Percentiles rank a stretch among this genome's conserved stretches.
phyloP scores from a whole-genome alignment of 2,113 vertebrate genomes.

The Ctenodactylus gundi region DNA sequence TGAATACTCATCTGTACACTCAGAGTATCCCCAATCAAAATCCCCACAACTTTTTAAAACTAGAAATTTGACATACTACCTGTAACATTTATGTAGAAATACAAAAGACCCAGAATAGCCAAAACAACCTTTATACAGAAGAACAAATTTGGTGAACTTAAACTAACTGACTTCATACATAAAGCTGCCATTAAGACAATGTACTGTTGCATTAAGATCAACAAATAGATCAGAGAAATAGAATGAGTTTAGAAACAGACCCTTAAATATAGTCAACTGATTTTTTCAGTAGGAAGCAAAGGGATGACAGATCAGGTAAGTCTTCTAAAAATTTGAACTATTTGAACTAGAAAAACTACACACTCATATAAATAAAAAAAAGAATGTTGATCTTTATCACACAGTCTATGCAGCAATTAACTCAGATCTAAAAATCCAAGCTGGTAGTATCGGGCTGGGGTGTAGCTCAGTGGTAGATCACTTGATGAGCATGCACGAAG shows the following conservation, averaged over 20 bases:
- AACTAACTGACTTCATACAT: neutral
- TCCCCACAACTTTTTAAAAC: neutral
- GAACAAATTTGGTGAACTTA: neutral
- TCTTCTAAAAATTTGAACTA: neutral
- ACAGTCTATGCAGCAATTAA: neutral
- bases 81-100: neutral
- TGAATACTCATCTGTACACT: no score
- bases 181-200: neutral
- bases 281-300: neutral
- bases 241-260: neutral
- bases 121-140: neutral
- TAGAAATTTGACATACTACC: neutral
- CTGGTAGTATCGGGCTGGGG: neutral
- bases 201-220: fast-evolving
- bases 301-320: neutral
- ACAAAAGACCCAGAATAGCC: neutral
- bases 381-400: neutral
- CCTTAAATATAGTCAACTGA: neutral
- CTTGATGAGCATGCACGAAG: neutral
- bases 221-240: fast-evolving
- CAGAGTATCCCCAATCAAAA: no score
- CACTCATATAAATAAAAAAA: no score
- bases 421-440: neutral
- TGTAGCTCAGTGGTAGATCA: neutral
- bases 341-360: neutral